These are phyloP conservation scores for Heliconius ismenius DNA, from an alignment of 2,888 invertebrate species.

Conservation along the genomic window DNA sequence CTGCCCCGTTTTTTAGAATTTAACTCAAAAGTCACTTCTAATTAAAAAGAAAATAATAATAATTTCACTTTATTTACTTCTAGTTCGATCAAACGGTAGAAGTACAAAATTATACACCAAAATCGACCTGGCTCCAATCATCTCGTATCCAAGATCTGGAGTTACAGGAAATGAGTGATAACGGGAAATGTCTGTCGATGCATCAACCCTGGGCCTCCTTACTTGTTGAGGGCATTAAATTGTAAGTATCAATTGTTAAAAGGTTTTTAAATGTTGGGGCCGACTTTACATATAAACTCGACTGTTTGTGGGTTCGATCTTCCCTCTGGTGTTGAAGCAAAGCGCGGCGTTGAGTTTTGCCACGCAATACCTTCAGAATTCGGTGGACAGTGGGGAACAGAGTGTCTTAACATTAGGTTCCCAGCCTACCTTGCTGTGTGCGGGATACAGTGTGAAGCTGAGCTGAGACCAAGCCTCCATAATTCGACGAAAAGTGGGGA, in stretches of 20 bases:
- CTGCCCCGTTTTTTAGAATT: neutral
- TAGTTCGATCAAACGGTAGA: slow-evolving; percentile 49
- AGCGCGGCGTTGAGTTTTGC: no score
- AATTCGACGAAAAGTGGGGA: neutral
- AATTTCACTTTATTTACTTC: slow-evolving; percentile 14
- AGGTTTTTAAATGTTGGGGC: neutral
- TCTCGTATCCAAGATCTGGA: slow-evolving; percentile 88
- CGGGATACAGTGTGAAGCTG: no score
- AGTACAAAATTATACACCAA: slow-evolving; percentile 38
- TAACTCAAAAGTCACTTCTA: neutral
- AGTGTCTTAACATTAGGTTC: no score
- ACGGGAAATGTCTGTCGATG: slow-evolving; percentile 94
- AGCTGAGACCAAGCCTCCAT: neutral
- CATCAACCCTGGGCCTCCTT: slow-evolving; percentile 98
- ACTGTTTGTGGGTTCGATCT: no score
- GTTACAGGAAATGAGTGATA: slow-evolving; percentile 90
- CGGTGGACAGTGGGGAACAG: no score
- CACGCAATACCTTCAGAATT: no score
- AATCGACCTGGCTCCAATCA: slow-evolving; percentile 42
- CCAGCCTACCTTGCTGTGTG: no score
- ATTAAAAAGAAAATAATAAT: neutral
- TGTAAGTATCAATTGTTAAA: slow-evolving; percentile 74
- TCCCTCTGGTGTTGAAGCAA: no score
- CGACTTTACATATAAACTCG: no score
- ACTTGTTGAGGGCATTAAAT: slow-evolving; percentile 94